These are phyloP conservation scores for Rotaria socialis DNA, from an alignment of 2,888 invertebrate species.

Conservation along the genomic window DNA sequence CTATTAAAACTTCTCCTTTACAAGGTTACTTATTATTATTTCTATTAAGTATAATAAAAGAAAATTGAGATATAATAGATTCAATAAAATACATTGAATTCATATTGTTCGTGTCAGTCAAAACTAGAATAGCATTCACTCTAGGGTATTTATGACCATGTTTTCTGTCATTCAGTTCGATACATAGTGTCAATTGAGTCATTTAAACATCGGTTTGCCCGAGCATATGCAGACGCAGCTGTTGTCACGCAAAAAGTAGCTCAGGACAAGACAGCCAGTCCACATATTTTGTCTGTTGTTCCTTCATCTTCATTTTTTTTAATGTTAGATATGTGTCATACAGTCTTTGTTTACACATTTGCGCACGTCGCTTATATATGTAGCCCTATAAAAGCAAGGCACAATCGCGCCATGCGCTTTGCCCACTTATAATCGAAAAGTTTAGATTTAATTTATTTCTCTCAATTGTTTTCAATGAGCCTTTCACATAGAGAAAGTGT, in stretches of 20 bases:
- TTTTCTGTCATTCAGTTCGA: not conserved
- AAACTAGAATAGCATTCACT: not conserved
- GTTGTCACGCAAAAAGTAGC: not conserved
- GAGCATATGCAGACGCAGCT: constrained; percentile 16
- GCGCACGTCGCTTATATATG: not conserved
- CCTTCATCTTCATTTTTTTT: not conserved
- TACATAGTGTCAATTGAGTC: not conserved
- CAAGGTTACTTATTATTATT: not conserved
- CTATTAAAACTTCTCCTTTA: not conserved
- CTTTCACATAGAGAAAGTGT: not conserved
- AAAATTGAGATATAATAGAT: not conserved
- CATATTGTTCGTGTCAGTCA: not conserved
- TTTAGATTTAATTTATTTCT: constrained; percentile 11
- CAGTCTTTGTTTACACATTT: not conserved
- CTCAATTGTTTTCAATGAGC: not conserved
- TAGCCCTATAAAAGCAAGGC: not conserved
- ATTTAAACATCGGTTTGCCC: constrained; percentile 7
- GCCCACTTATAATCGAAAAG: not conserved
- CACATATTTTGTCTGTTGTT: not conserved
- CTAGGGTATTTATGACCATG: not conserved
- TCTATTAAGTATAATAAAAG: too few species aligned
- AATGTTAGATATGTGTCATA: not conserved
- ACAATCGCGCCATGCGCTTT: not conserved
- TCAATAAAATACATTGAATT: not conserved
- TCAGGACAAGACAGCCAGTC: not conserved